Percentiles rank a stretch among this genome's conserved stretches.
Conservation (phyloP, 1,140 invertebrate species). For the Drosophila ficusphila region DNA sequence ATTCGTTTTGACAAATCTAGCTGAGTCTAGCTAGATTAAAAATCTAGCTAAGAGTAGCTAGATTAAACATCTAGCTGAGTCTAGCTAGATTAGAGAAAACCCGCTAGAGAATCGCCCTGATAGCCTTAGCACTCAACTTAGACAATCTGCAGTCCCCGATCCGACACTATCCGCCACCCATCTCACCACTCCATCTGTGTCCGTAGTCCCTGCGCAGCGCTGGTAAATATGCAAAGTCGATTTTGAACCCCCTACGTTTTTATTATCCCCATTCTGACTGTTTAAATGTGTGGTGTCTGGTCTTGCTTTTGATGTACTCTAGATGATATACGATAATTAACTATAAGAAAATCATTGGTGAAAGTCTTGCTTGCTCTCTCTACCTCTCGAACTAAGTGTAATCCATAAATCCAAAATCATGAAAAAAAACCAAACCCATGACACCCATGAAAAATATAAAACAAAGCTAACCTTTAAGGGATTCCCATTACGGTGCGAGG, state of each 20-base stretch:
- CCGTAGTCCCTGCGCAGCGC: constrained; percentile 73
- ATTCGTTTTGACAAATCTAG: no score
- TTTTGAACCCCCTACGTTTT: constrained; percentile 23
- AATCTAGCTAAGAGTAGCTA: no score
- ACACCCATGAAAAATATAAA: constrained; percentile 29
- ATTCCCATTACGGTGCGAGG: constrained; percentile 63
- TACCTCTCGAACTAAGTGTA: constrained; percentile 59
- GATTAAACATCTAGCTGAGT: no score
- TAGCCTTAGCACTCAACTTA: constrained; percentile 5
- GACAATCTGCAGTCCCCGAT: constrained; percentile 17
- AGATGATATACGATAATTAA: constrained; percentile 44
- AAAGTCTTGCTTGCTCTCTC: constrained; percentile 62
- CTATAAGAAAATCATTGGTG: constrained; percentile 73
- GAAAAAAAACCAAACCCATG: constrained; percentile 35
- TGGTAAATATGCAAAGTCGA: constrained; percentile 73
- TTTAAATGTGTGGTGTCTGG: constrained; percentile 77
- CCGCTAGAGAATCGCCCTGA: no score
- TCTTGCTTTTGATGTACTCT: constrained; percentile 60
- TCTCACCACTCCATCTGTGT: constrained; percentile 49
- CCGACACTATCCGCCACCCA: constrained; percentile 36
- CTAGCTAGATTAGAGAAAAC: no score
- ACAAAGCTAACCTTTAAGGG: constrained; percentile 56
- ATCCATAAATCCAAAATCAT: constrained; percentile 48
- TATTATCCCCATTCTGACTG: constrained; percentile 37
- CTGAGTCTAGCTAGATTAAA: no score